phyloP scores from a whole-genome alignment of 2,797 vertebrate species.

The Scarus forsteni region DNA sequence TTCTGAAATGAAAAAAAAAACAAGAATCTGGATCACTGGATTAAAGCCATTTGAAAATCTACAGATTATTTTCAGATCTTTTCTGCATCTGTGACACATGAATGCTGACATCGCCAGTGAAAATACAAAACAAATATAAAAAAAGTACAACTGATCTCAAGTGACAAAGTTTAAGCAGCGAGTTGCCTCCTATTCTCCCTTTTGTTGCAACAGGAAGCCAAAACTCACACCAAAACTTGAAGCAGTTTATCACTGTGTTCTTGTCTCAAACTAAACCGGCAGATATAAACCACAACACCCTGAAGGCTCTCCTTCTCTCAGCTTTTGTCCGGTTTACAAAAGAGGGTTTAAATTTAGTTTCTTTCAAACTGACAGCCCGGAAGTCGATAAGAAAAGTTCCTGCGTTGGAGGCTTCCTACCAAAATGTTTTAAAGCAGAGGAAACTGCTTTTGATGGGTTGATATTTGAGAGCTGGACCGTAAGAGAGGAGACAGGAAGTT shows the following conservation, averaged over 20 bases:
- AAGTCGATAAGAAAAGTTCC: conserved; percentile 42
- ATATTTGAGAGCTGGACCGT: conserved; percentile 10
- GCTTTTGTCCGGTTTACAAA: conserved; percentile 12
- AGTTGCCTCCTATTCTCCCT: conserved; percentile 16
- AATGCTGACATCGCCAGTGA: no score
- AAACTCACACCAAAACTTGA: conserved; percentile 31
- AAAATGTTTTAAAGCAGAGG: conserved; percentile 22
- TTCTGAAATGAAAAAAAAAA: no score
- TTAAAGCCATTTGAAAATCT: no score
- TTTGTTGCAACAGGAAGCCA: conserved; percentile 8
- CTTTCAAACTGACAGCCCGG: conserved; percentile 14
- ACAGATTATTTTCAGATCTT: no score
- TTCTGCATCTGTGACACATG: no score
- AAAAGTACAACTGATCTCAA: no score
- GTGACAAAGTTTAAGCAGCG: no score
- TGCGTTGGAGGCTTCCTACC: conserved; percentile 25
- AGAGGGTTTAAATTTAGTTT: conserved; percentile 47
- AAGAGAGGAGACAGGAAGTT: neutral
- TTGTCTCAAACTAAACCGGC: conserved; percentile 34
- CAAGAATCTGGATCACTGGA: no score
- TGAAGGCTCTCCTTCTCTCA: conserved; percentile 13
- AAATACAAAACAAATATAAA: no score
- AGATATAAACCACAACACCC: conserved; percentile 41
- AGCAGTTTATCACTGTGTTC: conserved; percentile 43
- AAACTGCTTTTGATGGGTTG: conserved; percentile 12